Conservation (phyloP, 2,797 vertebrate genomes). For the Oceanodroma leucorhoa region DNA sequence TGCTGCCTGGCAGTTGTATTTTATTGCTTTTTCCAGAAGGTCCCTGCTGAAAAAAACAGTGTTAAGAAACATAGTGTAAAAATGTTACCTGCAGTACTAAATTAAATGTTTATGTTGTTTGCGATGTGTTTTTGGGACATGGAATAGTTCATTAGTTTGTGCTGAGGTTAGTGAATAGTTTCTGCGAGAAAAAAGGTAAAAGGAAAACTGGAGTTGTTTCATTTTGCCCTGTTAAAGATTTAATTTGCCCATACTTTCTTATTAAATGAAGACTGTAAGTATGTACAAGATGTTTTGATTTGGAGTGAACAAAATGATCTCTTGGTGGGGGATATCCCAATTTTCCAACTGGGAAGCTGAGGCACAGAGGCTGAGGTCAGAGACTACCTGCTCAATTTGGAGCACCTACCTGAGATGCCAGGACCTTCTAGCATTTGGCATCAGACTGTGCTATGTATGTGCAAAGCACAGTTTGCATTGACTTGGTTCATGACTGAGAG, state of each 20-base stretch:
- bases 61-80: neutral
- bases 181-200: neutral
- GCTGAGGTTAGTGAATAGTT: neutral
- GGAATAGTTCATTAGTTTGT: neutral
- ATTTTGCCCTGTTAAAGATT: neutral
- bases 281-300: neutral
- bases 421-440: neutral
- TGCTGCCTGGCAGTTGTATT: neutral
- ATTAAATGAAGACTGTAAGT: neutral
- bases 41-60: neutral
- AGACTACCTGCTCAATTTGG: neutral
- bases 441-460: neutral
- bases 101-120: neutral
- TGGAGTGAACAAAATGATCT: neutral
- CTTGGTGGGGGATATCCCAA: neutral
- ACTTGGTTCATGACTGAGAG: neutral
- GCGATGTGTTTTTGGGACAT: fast-evolving
- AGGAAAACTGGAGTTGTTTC: neutral
- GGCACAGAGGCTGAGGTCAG: neutral
- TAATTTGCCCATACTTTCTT: neutral
- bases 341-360: neutral
- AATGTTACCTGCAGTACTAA: neutral
- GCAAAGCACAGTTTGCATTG: neutral
- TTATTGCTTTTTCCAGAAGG: neutral
- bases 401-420: neutral